Percentiles rank a stretch among this genome's conserved stretches.
Conservation (phyloP, 2,797 vertebrate species). For the Myotis findleyi region DNA sequence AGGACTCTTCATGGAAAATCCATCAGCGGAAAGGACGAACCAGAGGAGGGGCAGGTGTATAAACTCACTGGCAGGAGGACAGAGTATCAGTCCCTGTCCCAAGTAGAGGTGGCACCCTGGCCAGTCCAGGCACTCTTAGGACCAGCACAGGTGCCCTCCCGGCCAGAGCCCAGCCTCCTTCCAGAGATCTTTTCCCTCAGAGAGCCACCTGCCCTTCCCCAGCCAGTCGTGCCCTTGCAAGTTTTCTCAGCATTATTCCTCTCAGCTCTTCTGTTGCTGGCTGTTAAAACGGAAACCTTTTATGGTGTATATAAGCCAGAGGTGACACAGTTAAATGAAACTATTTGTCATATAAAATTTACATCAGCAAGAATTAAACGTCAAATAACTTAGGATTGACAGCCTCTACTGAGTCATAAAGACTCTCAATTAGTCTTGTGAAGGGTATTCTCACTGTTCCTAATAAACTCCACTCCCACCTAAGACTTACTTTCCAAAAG, state of each 20-base stretch:
- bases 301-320: constrained; percentile 80
- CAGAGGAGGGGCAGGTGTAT: background rate
- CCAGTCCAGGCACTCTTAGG: background rate
- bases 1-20: constrained; percentile 68
- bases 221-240: constrained; percentile 70
- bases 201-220: constrained; percentile 45
- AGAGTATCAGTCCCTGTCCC: background rate
- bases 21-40: background rate
- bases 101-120: background rate
- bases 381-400: constrained; percentile 83
- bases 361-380: constrained; percentile 82
- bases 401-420: constrained; percentile 77
- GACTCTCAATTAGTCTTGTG: constrained; percentile 78
- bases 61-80: background rate
- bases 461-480: constrained; percentile 73
- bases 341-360: constrained; percentile 85
- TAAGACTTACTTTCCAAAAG: constrained; percentile 71
- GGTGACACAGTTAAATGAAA: constrained; percentile 84
- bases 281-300: constrained; percentile 82
- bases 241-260: constrained; percentile 72
- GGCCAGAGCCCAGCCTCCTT: background rate
- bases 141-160: constrained; percentile 13
- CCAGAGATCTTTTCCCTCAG: background rate
- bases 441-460: constrained; percentile 72
- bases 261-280: constrained; percentile 72